Conservation (phyloP, 2,797 vertebrate species). For the Sebastes goodei region DNA sequence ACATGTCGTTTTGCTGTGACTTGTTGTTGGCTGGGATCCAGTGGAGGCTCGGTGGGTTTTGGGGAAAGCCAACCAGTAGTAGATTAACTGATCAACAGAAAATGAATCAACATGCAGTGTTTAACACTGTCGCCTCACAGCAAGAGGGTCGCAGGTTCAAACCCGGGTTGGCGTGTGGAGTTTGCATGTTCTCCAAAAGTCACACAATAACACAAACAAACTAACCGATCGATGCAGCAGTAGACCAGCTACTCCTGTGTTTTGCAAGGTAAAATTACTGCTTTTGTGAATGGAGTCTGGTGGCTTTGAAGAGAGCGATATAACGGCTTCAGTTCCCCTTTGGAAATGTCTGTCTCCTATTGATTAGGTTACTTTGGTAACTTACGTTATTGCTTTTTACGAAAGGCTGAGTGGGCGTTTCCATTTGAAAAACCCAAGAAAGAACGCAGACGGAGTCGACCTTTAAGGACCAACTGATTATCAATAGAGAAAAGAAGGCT, state of each 20-base stretch:
- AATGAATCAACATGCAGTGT: neutral
- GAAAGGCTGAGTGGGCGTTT: neutral
- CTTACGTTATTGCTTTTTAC: neutral
- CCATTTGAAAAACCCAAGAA: neutral
- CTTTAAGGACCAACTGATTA: conserved; percentile 1
- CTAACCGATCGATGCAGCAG: too few relatives aligned
- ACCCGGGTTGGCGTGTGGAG: accelerated
- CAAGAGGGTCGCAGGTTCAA: too few relatives aligned
- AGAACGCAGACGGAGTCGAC: neutral
- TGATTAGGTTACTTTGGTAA: neutral
- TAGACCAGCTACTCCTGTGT: too few relatives aligned
- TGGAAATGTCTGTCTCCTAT: neutral
- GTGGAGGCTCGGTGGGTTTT: neutral
- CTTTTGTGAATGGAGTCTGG: too few relatives aligned
- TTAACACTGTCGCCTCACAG: too few relatives aligned
- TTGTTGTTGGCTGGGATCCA: conserved; percentile 20
- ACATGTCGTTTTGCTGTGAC: neutral
- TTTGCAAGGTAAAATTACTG: too few relatives aligned
- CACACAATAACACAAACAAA: too few relatives aligned
- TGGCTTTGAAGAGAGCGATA: neutral
- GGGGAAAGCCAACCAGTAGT: neutral
- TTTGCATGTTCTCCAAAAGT: too few relatives aligned
- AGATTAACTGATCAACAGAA: neutral
- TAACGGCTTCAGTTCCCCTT: neutral
- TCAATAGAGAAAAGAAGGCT: neutral